Conservation (phyloP, 2,797 vertebrate genomes). For the Tangara arthus region DNA sequence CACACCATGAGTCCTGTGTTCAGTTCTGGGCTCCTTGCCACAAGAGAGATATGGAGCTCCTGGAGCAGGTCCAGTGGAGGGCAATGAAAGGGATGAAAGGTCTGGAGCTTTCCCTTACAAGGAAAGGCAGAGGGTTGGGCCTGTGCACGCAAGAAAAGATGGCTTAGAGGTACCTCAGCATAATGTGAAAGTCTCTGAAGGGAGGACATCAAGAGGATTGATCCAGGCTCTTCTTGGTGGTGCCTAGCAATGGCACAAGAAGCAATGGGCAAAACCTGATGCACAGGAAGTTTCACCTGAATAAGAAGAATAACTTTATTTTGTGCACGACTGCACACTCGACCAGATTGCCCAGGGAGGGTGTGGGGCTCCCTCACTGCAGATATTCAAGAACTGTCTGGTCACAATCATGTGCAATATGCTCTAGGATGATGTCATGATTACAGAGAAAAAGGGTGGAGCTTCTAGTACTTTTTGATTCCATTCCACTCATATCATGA, state of each 20-base stretch:
- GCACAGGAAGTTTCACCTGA: neutral
- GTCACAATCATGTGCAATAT: neutral
- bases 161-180: neutral
- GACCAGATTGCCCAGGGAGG: neutral
- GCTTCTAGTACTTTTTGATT: neutral
- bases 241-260: neutral
- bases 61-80: accelerated
- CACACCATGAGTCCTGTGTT: neutral
- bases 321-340: accelerated
- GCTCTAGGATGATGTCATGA: neutral
- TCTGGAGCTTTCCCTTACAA: neutral
- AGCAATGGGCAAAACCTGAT: neutral
- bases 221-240: neutral
- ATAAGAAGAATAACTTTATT: neutral
- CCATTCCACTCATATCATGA: neutral
- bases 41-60: neutral
- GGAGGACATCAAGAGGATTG: neutral
- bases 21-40: neutral
- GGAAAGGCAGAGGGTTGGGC: neutral
- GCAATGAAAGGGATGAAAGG: neutral
- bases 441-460: neutral
- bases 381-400: neutral
- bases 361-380: neutral
- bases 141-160: neutral
- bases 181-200: neutral